Evolutionary conservation across 1,140 invertebrate species (phyloP).

Genomic region (Drosophila bifasciata): DNA sequence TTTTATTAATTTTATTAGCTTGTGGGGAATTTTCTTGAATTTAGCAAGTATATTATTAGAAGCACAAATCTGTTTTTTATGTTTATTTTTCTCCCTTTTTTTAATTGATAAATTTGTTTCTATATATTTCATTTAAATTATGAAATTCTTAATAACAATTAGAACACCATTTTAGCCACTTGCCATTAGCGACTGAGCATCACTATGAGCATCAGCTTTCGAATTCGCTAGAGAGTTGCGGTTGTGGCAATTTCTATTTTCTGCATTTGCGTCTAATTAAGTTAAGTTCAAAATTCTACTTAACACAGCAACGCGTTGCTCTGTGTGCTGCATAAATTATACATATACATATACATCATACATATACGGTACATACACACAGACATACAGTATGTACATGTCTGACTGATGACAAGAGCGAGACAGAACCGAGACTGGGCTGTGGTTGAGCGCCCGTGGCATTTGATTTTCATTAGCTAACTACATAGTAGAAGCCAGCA

Average conservation of each 20-base stretch:
- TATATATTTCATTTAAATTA: no score
- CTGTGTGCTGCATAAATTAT: conserved; percentile 69
- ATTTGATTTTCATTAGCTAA: conserved; percentile 58
- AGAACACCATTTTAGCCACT: neutral
- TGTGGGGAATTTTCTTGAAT: no score
- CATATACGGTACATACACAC: neutral
- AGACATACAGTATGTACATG: neutral
- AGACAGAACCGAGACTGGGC: neutral
- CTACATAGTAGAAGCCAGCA: conserved; percentile 5
- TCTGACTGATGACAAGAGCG: neutral
- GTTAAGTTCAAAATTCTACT: conserved; percentile 74
- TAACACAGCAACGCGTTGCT: conserved; percentile 52
- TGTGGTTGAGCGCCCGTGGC: conserved; percentile 25
- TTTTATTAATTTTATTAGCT: no score
- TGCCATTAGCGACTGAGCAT: conserved; percentile 8
- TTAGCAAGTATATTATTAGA: no score
- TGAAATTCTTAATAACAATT: no score
- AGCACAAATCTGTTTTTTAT: no score
- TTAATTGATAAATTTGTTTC: no score
- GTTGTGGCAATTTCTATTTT: conserved; percentile 64
- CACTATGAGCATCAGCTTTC: conserved; percentile 17
- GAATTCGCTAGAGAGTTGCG: conserved; percentile 33
- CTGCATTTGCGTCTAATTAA: conserved; percentile 70
- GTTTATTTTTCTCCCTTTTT: no score
- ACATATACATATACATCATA: conserved; percentile 18